Evolutionary conservation across 1,140 invertebrate species (phyloP).

Genomic region (Oryzaephilus surinamensis): DNA sequence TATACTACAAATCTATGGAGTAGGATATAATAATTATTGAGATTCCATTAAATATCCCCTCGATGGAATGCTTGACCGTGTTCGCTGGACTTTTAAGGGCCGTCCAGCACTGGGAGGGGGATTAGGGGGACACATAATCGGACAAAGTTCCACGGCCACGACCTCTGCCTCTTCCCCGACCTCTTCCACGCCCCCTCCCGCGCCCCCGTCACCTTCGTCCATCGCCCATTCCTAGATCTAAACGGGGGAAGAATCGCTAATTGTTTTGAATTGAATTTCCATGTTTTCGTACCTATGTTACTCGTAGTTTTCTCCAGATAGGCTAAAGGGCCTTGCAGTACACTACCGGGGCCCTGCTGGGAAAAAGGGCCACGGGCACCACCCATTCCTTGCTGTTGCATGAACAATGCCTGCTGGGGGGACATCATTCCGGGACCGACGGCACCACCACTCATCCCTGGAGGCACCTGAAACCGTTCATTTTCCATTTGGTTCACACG

Average conservation of each 20-base stretch:
- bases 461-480: constrained; percentile 28
- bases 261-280: not conserved
- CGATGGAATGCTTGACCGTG: constrained; percentile 5
- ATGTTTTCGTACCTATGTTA: constrained; percentile 54
- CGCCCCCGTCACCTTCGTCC: constrained; percentile 59
- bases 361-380: constrained; percentile 33
- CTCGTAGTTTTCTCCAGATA: constrained; percentile 72
- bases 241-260: not conserved
- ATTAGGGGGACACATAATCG: constrained; percentile 35
- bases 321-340: constrained; percentile 61
- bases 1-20: too few relatives aligned
- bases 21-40: too few relatives aligned
- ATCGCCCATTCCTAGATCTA: constrained; percentile 50
- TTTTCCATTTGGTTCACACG: too few relatives aligned
- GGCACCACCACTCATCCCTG: constrained; percentile 28
- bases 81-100: not conserved
- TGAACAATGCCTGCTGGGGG: constrained; percentile 45
- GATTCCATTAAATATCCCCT: constrained; percentile 5
- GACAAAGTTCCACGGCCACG: constrained; percentile 32
- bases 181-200: constrained; percentile 57
- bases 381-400: constrained; percentile 40
- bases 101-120: constrained; percentile 22
- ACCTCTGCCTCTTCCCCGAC: constrained; percentile 52
- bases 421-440: constrained; percentile 32
- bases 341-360: constrained; percentile 36